Base-by-base conservation (phyloP, 1,140 invertebrate species). In the Hycleus phaleratus region DNA sequence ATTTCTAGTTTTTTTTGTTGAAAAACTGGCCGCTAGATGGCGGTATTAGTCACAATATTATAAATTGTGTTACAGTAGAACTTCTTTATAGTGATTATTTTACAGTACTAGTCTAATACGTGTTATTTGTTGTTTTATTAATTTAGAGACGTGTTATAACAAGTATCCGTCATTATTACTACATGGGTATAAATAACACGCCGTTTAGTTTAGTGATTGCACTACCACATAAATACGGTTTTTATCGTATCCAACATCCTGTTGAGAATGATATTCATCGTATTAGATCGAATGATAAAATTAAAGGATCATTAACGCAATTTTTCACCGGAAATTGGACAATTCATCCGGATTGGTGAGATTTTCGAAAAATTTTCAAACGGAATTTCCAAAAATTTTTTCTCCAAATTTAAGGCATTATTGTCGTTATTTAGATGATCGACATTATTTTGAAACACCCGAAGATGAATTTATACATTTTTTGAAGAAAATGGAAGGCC, bases 291-390 rank as follows among this genome's bases (percentile, higher is more conserved):
- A 79, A 71, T 79, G 82, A 78, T 72, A 83, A 77, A 75, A 81
- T 77, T 66, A 61, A 65, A 49, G 54, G 56, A 47, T 50, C 59
- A 6, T 75, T 85, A 63, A 73, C 81, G 73, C 76, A 85, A 69
- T 85, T 83, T 73, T 89, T 90, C 72, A 76, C 77, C 64, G 82
- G 78, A 55, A 85, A 90, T 67, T 95, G 92, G 91, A 88, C 83
- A 71, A 84, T 96, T 39, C 92, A 96, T 79, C 92, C 92, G 45
- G 84, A 93, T 66, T 95, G 92, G 91, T 67, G 79, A 82, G 55
- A 43, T 43, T 24, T 42, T 51, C 18, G 18, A 18, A 0, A 18
- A 18, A 18, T 18, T 18, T 18, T 18, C 18, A 18, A 18, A 18
- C 1, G 18, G 0, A 18, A 18, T 18, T 18, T 18, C 18, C 18